Evolutionary conservation across 2,797 vertebrate genomes (phyloP).

Genomic region (Holocentrus rufus): DNA sequence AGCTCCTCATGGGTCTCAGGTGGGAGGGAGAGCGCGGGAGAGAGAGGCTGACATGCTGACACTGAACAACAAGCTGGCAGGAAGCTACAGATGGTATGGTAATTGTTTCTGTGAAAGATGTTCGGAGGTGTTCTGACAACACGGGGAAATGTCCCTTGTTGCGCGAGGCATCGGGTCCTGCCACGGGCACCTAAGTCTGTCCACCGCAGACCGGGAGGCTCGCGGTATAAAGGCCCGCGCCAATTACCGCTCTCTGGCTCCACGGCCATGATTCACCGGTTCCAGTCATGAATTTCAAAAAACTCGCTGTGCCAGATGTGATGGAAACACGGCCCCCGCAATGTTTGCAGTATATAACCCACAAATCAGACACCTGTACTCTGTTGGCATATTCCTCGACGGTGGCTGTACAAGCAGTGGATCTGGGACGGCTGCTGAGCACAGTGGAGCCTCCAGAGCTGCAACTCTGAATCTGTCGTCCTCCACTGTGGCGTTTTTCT

Average conservation of each 20-base stretch:
- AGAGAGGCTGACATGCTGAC: conserved; percentile 60
- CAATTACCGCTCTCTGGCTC: conserved; percentile 15
- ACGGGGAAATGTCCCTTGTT: conserved; percentile 66
- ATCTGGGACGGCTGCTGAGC: neutral
- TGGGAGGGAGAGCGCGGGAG: conserved; percentile 16
- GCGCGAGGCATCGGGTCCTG: conserved; percentile 59
- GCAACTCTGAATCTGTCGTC: too few relatives aligned
- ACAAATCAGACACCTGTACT: conserved; percentile 44
- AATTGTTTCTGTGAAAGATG: conserved; percentile 81
- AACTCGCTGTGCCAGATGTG: conserved; percentile 35
- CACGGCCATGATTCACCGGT: conserved; percentile 14
- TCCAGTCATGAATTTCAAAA: conserved; percentile 34
- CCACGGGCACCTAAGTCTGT: conserved; percentile 67
- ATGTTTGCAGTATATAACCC: conserved; percentile 16
- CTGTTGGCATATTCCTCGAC: neutral
- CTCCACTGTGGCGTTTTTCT: too few relatives aligned
- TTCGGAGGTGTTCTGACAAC: conserved; percentile 77
- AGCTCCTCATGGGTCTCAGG: conserved; percentile 54
- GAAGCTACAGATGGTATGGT: conserved; percentile 79
- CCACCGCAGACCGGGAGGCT: conserved; percentile 46
- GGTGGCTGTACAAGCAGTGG: conserved; percentile 3
- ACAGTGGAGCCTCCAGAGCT: too few relatives aligned
- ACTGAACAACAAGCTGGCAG: conserved; percentile 67
- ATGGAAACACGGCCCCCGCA: conserved; percentile 11
- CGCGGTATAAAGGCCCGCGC: conserved; percentile 27